Base-by-base conservation (phyloP, 2,113 vertebrate species). In the Craseonycteris thonglongyai region DNA sequence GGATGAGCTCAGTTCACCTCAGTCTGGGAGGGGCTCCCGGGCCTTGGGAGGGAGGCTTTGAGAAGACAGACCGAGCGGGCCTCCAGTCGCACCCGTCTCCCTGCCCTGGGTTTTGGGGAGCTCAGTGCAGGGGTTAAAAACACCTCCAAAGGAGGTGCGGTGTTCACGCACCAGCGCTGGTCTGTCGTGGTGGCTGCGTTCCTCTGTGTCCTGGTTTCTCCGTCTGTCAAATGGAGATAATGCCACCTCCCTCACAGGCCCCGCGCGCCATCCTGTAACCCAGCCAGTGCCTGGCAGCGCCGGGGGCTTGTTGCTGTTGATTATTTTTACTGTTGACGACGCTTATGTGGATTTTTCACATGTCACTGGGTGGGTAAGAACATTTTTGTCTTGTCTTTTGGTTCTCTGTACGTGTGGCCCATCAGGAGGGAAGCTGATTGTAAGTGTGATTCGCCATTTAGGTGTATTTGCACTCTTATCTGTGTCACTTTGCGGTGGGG, bases 161-260 rank as follows among this genome's bases (percentile, higher is more conserved):
- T 30, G 56, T 56, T 63, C 68, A 51, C 2, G 5, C 18, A 12
- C 35, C 65, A 35, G 6, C 49, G 58, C 79, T 3, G 14, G 69
- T 5, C 5, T 24, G 0, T 6, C 6, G 47, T 15, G 0, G 28
- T 24, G 7, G 18, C 38, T 21, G 51, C 8, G 3, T 8, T 21
- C 42, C 28, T 11, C 15, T 7, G 33, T 38, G 14, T 15, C 68
- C 79, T 19, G 0, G 24, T 58, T 58, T 54, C 74, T 35, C 61
- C 28, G 2, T 66, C 35, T 92, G 7, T n/a, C 21, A 42, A 63
- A 6, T 15, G n/a, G 68, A 42, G n/a, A 38, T 6, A 13, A 4
- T 11, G 3, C 35, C 16, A 1, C n/a, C n/a, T 30, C 3, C 49
- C 14, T 83, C 81, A 6, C 6, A 68, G 75, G 66, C 40, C 68